Evolutionary conservation across 2,888 invertebrate genomes (phyloP), one percentile per base, ranked within the genome.

Genomic region (Drosophila nr. medialis): DNA sequence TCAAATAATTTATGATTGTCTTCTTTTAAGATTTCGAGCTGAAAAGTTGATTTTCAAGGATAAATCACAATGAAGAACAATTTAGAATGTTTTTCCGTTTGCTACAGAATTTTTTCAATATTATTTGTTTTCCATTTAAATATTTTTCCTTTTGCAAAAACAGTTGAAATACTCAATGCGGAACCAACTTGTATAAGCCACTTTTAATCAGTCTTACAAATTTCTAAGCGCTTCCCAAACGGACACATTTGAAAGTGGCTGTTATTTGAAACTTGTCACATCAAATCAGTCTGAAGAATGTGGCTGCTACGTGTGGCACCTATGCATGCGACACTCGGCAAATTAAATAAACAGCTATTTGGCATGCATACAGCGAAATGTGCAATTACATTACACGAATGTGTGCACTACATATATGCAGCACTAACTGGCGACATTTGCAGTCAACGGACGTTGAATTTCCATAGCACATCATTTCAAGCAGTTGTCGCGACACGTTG

Each of bases 331-430:
- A 32, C 49, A 84, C 69, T 72, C 64, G 64, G 72, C 71, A 87
- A 85, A 87, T 85, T 83, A 85, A 87, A 85, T 87, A 85, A 87
- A 87, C 83, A 83, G 77, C 85, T 87, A 72, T 74, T 83, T 87
- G 56, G 78, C 83, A 78, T 80, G 77, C 75, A 80, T 58, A 72
- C 71, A 75, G 76, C 69, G 73, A 74, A 85, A 71, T 87, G 78
- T 85, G 85, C 81, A 85, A 85, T 85, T 87, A 85, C 83, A 85
- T 85, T 81, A 84, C 66, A 60, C 60, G 68, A 63, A 70, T 63
- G 49, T 54, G 45, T 40, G 34, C 59, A 60, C 64, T 34, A 42
- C 30, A 50, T 7, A 34, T 7, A 38, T 24, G 24, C 15, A 15
- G 2, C 45, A 15, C 38, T 18, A 15, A 24, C 36, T 11, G 63